Evolutionary conservation across 2,888 invertebrate species (phyloP), one percentile per base, ranked within the genome.

Genomic region (Gastrophysa polygoni): DNA sequence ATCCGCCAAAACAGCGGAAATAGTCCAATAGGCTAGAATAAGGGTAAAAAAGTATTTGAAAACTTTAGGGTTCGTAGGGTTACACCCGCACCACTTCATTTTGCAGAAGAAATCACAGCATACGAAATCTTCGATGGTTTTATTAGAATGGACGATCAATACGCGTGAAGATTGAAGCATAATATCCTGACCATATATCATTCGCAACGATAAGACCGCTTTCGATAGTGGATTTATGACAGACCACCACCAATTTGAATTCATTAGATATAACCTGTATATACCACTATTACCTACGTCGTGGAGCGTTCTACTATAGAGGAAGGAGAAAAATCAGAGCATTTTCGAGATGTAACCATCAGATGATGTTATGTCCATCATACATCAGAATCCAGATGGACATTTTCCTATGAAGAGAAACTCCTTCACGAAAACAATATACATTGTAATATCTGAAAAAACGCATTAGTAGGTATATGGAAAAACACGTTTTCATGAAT

Each of bases 11-110:
- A 73, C 74, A 55, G 72, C 62, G 29, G 70, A 66, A 44, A 73
- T 67, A 60, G 74, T 74, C 76, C 78, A 77, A 59, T 72, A 76
- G 60, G 73, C 67, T 58, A 75, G 67, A 46, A 68, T 60, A 52
- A 75, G 54, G 58, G 68, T 63, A 52, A 71, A 64, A 48, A 75
- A 64, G 67, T 73, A 71, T 67, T 74, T 73, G 67, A 73, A 69
- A 61, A 64, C 63, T 57, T 49, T 65, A 71, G 75, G n/a, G n/a
- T n/a, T n/a, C n/a, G n/a, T n/a, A n/a, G n/a, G 73, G 72, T 71
- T 71, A 64, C 70, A 73, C 72, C 75, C 70, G 65, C 71, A 69
- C 70, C 76, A 74, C 75, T 68, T 73, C 78, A 77, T 77, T 70
- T 72, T 74, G 68, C 67, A 69, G 71, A 68, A 64, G n/a, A 64